Evolutionary conservation across 2,888 invertebrate species (phyloP), one percentile per base, ranked within the genome.

Genomic region (Cephus pulcher): DNA sequence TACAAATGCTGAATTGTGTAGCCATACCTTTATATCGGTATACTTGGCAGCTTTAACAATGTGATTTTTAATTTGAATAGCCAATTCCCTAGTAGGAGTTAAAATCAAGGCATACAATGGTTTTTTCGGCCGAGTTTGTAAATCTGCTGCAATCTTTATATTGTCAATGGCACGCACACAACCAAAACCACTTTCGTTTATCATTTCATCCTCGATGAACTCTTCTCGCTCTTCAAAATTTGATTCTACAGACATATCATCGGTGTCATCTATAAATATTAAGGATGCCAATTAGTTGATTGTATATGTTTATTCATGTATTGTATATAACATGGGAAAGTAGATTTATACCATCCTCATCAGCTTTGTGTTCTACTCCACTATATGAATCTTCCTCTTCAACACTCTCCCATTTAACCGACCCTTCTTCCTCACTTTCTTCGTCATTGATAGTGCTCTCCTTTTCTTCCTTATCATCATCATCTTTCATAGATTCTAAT

Each of bases 1-100:
- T 71, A 75, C 76, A 75, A 76, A 4, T 40, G 23, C 69, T 12
- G 23, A 77, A 69, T 34, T 35, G 33, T 69, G 33, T 34, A 70
- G 37, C 40, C n/a, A 74, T 84, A 93, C 94, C 90, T 92, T 93
- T 32, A 95, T 93, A 92, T 95, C 95, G 75, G 98, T 96, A 89
- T 96, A 95, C 92, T 96, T 97, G 0, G 97, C 95, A 3, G 95
- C 95, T 11, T 95, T 94, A 68, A 93, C 93, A 70, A 99, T 92
- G 92, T 99, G 98, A 86, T 96, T 95, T 89, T 95, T 96, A 69
- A 99, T 96, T 93, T 99, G 99, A 75, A 99, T 95, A 0, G 99
- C 99, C 79, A 99, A 92, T 90, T 99, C 99, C 89, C 99, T 94
- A 0, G 99, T 99, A 0, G 99, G 99, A 0, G 99, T 98, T 75